These are phyloP conservation scores for Mamestra brassicae DNA, from an alignment of 2,888 invertebrate species.

Conservation along the genomic window DNA sequence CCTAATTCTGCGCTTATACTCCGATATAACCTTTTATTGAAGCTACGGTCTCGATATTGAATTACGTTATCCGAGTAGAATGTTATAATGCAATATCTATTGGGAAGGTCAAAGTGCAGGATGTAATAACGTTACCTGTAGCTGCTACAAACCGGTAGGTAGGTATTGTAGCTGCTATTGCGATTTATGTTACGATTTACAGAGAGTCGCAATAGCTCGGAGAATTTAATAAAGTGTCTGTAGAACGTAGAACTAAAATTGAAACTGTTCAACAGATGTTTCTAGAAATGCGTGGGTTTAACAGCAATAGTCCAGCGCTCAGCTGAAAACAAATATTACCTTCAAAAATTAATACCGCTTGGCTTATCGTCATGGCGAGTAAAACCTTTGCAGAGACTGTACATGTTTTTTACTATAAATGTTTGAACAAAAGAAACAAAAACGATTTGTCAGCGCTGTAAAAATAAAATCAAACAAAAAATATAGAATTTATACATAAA, in stretches of 20 bases:
- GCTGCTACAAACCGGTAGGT: neutral
- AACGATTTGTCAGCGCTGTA: neutral
- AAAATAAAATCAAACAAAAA: neutral
- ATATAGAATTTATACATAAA: neutral
- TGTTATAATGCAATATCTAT: conserved; percentile 6
- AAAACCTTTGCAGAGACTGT: neutral
- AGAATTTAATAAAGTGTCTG: neutral
- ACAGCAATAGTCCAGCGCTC: neutral
- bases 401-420: neutral
- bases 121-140: neutral
- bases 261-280: neutral
- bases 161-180: neutral
- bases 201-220: neutral
- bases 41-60: neutral
- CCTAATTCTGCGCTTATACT: neutral
- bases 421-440: neutral
- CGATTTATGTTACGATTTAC: neutral
- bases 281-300: neutral
- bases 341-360: neutral
- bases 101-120: neutral
- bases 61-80: neutral
- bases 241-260: neutral
- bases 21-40: neutral
- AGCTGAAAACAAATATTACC: neutral
- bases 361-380: neutral